Conservation (phyloP, 1,140 invertebrate species). For the Tetragonula clypearis region DNA sequence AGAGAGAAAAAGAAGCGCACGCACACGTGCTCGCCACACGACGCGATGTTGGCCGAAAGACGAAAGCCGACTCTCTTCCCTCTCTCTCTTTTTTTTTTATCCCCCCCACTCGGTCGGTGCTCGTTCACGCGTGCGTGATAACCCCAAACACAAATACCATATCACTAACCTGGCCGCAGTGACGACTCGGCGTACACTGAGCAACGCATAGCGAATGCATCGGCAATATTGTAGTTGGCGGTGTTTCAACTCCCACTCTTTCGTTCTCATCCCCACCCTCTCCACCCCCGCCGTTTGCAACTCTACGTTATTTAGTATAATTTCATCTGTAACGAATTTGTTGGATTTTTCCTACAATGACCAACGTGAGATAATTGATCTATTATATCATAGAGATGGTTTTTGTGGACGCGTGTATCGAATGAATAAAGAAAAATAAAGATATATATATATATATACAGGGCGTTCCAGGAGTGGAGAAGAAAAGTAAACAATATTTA, state of each 20-base stretch:
- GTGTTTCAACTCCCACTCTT: not conserved
- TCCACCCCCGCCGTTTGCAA: not conserved
- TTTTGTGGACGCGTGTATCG: too few relatives aligned
- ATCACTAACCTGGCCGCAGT: not conserved
- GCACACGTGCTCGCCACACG: conserved; percentile 16
- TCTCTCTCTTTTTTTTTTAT: conserved; percentile 1
- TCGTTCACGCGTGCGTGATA: not conserved
- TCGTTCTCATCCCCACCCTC: not conserved
- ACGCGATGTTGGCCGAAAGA: not conserved
- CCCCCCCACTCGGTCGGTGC: not conserved
- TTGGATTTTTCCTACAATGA: not conserved
- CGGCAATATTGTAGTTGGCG: not conserved
- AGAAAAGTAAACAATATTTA: too few relatives aligned
- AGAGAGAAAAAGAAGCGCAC: not conserved
- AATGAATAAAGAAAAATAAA: too few relatives aligned
- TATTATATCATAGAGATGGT: not conserved
- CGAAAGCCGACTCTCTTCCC: not conserved
- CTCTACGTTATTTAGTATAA: not conserved
- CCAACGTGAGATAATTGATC: too few relatives aligned
- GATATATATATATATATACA: too few relatives aligned
- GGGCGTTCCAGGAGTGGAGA: too few relatives aligned
- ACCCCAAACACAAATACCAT: too few relatives aligned
- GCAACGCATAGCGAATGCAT: not conserved
- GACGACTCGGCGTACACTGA: conserved; percentile 27
- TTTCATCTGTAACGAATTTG: not conserved